Base-by-base conservation (phyloP, 1,140 invertebrate species). In the Pseudomyrmex cubaensis region DNA sequence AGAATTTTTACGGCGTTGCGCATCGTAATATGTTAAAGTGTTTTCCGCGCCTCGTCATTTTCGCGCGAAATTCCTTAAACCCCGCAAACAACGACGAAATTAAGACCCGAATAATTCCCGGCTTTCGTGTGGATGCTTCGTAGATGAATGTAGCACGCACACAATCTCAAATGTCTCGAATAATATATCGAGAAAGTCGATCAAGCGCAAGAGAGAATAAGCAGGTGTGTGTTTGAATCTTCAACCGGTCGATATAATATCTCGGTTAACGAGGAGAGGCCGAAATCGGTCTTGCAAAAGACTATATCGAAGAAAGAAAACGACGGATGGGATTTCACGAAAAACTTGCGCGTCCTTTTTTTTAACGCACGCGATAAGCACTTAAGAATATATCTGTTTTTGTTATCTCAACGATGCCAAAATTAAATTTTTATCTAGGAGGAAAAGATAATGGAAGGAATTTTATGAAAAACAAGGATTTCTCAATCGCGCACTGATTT, bases 271-370 rank as follows among this genome's bases (percentile, higher is more conserved):
- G n/a, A 56, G 48, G 67, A 35, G 35, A 25, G 25, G 0, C 13
- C 46, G 12, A 13, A 61, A 62, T 35, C 35, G 35, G 54, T 20
- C 52, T 25, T n/a, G 35, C 35, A 35, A 63, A 82, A 82, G 57
- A 77, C 15, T 59, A 46, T 85, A 44, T 13, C 46, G 66, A 54
- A n/a, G 17, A 63, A 85, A 50, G 52, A 52, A 61, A 50, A 35
- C 82, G 22, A 17, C 44, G 2, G 15, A 20, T 20, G 20, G 20
- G 20, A 20, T 20, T 20, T 50, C 54, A 86, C 67, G 67, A 54
- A 50, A 85, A 86, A 70, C 57, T 63, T 66, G 22, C 59, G 50
- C 61, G 67, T 83, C 0, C 3, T 77, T 67, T 67, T 35, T 35
- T 35, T 35, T 0, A 7, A 35, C 5, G 0, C 35, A 35, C 0